Conservation (phyloP, 2,888 invertebrate genomes). For the Toxonevra muliebris region DNA sequence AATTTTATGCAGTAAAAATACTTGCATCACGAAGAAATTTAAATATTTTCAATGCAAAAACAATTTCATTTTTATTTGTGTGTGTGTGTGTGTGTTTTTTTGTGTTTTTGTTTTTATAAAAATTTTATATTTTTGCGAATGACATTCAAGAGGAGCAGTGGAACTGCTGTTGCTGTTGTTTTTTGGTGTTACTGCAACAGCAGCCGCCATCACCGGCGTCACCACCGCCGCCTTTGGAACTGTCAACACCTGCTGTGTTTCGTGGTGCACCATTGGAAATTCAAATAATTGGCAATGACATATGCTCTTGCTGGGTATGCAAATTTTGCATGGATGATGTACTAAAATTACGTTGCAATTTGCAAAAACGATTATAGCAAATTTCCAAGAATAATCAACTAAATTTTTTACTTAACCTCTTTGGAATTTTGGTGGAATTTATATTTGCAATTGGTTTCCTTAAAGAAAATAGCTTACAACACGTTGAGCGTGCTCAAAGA, state of each 20-base stretch:
- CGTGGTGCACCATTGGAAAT: constrained; percentile 33
- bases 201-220: neutral
- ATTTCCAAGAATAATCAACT: too few relatives aligned
- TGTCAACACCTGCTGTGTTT: constrained; percentile 40
- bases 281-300: constrained; percentile 39
- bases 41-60: too few relatives aligned
- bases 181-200: neutral
- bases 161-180: neutral
- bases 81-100: neutral
- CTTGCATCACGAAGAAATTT: too few relatives aligned
- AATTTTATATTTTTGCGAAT: neutral
- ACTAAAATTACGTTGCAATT: too few relatives aligned
- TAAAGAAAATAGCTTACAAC: too few relatives aligned
- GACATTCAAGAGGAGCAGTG: neutral
- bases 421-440: too few relatives aligned
- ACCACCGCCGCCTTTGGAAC: constrained; percentile 23
- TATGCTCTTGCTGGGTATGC: neutral
- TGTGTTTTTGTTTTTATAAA: neutral
- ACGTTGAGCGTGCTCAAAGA: too few relatives aligned
- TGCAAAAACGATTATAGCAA: too few relatives aligned
- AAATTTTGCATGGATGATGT: too few relatives aligned
- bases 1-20: too few relatives aligned
- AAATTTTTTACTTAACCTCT: too few relatives aligned
- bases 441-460: too few relatives aligned
- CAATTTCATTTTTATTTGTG: neutral